Conservation (phyloP, 2,113 vertebrate species). For the Callionymus lyra region DNA sequence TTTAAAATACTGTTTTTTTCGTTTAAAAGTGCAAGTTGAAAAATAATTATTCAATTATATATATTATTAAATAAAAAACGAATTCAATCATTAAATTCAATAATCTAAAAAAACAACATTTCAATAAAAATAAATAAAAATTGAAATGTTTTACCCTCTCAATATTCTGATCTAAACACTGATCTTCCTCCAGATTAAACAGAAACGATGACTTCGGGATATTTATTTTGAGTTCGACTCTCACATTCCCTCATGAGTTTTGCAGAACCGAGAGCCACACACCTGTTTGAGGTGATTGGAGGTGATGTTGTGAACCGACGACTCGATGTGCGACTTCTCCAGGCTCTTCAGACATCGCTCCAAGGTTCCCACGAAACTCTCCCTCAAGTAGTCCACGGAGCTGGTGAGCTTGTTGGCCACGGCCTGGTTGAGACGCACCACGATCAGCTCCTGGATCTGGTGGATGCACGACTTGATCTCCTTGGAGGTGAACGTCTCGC, state of each 20-base stretch:
- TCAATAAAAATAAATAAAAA: too few relatives aligned
- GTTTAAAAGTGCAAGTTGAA: too few relatives aligned
- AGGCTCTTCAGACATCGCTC: constrained; percentile 90
- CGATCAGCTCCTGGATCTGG: constrained; percentile 94
- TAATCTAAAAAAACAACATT: too few relatives aligned
- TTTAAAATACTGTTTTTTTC: too few relatives aligned
- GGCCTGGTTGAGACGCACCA: constrained; percentile 84
- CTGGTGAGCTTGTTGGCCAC: constrained; percentile 94
- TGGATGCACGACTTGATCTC: constrained; percentile 92
- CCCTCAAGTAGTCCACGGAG: constrained; percentile 90
- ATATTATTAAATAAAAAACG: too few relatives aligned
- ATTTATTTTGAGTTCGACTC: too few relatives aligned
- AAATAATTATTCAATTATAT: too few relatives aligned
- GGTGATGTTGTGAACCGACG: constrained; percentile 72
- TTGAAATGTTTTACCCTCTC: too few relatives aligned
- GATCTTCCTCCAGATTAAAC: neutral
- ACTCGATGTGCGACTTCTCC: constrained; percentile 79
- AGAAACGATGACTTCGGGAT: too few relatives aligned
- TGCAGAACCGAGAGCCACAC: neutral
- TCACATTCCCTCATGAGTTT: neutral
- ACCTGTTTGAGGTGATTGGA: constrained; percentile 98
- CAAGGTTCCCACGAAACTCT: constrained; percentile 94
- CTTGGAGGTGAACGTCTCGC: constrained; percentile 83
- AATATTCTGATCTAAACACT: neutral
- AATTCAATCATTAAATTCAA: too few relatives aligned